Percentiles rank a stretch among this genome's conserved stretches.
phyloP scores from a whole-genome alignment of 2,797 vertebrate species.

The Acanthurus tractus region DNA sequence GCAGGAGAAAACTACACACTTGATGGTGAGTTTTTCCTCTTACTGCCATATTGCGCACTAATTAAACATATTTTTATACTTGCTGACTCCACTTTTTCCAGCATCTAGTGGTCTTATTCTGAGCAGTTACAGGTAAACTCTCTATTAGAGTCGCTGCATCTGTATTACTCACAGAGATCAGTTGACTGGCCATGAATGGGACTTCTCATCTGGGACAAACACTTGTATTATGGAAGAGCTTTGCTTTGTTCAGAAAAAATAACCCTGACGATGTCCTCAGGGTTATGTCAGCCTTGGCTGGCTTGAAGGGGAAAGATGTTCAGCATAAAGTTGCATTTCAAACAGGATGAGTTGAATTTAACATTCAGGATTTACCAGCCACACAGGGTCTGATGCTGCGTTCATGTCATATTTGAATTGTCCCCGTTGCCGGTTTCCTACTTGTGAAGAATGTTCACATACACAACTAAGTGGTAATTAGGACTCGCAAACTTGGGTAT shows the following conservation, averaged over 20 bases:
- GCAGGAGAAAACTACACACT: background rate
- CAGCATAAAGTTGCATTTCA: background rate
- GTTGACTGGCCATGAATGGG: background rate
- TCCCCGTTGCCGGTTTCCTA: background rate
- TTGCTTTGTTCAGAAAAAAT: too few species aligned
- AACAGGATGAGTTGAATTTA: background rate
- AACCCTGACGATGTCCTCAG: background rate
- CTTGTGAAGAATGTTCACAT: too few species aligned
- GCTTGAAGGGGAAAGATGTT: background rate
- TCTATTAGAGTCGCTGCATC: background rate
- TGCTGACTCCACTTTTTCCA: background rate
- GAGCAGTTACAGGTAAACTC: background rate
- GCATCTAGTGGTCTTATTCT: background rate
- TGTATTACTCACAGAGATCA: background rate
- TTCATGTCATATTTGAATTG: background rate
- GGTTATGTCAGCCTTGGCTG: background rate
- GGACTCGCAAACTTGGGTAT: too few species aligned
- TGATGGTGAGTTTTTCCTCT: background rate
- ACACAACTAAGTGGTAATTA: too few species aligned
- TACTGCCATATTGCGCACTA: background rate
- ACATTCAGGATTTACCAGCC: background rate
- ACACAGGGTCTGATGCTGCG: background rate
- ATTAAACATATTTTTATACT: background rate
- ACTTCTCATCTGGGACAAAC: background rate
- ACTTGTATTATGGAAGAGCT: background rate